Conservation (phyloP, 2,113 vertebrate genomes). For the Ivindomyrus marchei region DNA sequence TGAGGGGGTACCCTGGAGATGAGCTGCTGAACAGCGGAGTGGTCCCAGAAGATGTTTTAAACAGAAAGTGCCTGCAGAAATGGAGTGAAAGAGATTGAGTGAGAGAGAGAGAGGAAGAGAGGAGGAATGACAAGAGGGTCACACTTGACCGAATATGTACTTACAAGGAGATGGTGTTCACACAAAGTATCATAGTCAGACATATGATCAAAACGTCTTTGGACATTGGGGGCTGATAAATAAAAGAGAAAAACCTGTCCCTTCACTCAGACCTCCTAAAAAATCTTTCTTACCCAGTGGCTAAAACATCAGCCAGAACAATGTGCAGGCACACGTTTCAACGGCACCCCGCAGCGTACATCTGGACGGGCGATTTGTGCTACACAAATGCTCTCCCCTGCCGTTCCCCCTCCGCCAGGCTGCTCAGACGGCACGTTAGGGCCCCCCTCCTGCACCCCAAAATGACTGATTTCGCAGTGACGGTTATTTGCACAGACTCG, state of each 20-base stretch:
- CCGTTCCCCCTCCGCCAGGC: neutral
- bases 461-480: neutral
- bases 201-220: neutral
- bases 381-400: neutral
- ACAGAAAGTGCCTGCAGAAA: conserved; percentile 74
- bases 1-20: conserved; percentile 79
- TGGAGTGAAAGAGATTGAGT: neutral
- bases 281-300: neutral
- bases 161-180: neutral
- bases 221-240: neutral
- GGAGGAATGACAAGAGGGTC: neutral
- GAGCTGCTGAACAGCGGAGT: conserved; percentile 84
- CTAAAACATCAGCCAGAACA: neutral
- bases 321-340: neutral
- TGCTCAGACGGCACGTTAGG: neutral
- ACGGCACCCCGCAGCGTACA: neutral
- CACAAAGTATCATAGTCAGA: neutral
- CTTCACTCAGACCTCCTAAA: neutral
- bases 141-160: conserved; percentile 11
- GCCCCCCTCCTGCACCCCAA: neutral
- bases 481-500: neutral
- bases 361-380: neutral
- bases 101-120: neutral
- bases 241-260: neutral
- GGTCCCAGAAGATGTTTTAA: conserved; percentile 83